Conservation (phyloP, 2,888 invertebrate species). For the Cybosia mesomella region DNA sequence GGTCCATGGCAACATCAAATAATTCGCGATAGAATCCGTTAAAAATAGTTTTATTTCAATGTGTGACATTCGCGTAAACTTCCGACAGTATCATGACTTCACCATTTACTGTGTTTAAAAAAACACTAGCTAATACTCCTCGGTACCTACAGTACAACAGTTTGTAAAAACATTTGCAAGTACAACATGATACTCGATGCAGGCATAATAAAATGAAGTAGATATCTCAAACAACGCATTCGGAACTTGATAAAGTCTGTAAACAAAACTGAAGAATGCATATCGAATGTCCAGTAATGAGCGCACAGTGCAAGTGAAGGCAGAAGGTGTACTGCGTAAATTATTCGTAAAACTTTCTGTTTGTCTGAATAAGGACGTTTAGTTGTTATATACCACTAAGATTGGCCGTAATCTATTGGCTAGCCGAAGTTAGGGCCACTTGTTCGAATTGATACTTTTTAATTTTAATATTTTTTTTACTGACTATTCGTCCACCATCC, state of each 20-base stretch:
- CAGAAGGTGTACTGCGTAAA: constrained; percentile 19
- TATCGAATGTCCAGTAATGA: constrained; percentile 44
- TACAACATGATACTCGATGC: constrained; percentile 14
- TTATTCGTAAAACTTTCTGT: background rate
- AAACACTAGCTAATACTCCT: background rate
- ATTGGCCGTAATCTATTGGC: too few species aligned
- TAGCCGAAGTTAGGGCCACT: too few species aligned
- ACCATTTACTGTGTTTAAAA: background rate
- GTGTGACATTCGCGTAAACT: too few species aligned
- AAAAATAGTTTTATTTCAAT: too few species aligned
- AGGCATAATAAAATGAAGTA: constrained; percentile 17
- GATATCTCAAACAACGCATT: constrained; percentile 35
- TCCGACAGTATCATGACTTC: too few species aligned
- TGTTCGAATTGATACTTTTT: too few species aligned
- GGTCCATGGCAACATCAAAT: too few species aligned
- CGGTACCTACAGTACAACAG: background rate
- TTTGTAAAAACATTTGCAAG: background rate
- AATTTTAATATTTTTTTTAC: too few species aligned
- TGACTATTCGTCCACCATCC: too few species aligned
- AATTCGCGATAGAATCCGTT: too few species aligned
- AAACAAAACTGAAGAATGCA: constrained; percentile 50
- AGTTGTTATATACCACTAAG: too few species aligned
- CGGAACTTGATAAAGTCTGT: constrained; percentile 49
- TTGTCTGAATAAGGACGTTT: too few species aligned
- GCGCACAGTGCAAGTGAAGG: constrained; percentile 18